Percentiles rank a stretch among this genome's conserved stretches.
These are phyloP conservation scores for Lynx canadensis DNA, from an alignment of 2,113 vertebrate genomes.

Conservation along the genomic window DNA sequence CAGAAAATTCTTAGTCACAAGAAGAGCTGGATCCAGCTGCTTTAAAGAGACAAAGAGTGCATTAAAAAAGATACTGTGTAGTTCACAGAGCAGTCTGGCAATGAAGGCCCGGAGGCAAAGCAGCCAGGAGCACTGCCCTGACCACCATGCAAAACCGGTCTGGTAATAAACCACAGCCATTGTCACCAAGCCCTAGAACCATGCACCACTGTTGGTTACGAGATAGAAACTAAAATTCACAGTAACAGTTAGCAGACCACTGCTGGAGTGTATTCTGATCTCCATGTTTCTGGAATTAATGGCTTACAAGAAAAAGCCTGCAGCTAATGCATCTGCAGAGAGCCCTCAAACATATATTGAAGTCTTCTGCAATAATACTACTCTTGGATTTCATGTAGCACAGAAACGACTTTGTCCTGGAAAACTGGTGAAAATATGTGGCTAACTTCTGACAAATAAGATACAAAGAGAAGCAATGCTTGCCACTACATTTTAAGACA, in stretches of 20 bases:
- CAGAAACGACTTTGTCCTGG: not conserved
- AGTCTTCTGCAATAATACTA: not conserved
- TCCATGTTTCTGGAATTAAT: not conserved
- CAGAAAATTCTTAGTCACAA: slow-evolving; percentile 50
- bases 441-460: not conserved
- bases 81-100: not conserved
- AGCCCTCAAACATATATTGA: not conserved
- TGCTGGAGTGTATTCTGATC: not conserved
- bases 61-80: not conserved
- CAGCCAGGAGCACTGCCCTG: not conserved
- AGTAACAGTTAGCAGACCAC: not conserved
- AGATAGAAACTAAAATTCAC: not conserved
- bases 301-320: not conserved
- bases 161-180: not conserved
- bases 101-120: not conserved
- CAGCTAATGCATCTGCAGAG: not conserved
- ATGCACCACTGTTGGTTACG: not conserved
- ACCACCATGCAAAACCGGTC: not conserved
- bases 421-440: not conserved
- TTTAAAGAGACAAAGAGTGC: not conserved
- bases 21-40: not conserved
- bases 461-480: not conserved
- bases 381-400: not conserved
- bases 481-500: not conserved
- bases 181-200: not conserved